Evolutionary conservation across 2,113 vertebrate genomes (phyloP).

Genomic region (Sciurus niger): DNA sequence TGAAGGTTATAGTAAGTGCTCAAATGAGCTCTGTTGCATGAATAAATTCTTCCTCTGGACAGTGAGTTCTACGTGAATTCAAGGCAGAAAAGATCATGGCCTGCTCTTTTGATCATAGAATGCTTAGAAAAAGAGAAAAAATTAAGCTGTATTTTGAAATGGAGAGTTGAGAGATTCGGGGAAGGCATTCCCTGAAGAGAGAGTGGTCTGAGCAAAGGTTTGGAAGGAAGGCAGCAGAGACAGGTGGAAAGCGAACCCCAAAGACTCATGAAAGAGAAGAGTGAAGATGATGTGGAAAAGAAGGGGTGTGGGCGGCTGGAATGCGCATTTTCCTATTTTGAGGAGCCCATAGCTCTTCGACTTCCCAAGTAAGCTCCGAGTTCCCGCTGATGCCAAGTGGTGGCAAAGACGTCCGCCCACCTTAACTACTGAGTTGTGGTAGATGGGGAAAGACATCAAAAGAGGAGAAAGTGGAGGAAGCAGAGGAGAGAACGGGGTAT

Average conservation of each 20-base stretch:
- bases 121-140: background rate
- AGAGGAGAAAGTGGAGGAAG: background rate
- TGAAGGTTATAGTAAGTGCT: background rate
- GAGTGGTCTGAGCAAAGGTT: background rate
- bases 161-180: background rate
- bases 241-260: background rate
- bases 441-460: background rate
- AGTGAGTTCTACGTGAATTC: background rate
- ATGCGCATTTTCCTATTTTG: accelerated
- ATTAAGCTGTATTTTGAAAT: constrained; percentile 13
- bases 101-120: constrained; percentile 26
- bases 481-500: background rate
- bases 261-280: background rate
- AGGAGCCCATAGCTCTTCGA: background rate
- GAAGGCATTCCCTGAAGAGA: background rate
- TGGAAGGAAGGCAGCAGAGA: background rate
- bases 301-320: accelerated
- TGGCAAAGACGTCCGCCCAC: background rate
- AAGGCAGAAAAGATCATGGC: background rate
- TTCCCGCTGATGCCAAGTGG: background rate
- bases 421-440: background rate
- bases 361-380: background rate
- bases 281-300: background rate
- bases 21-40: background rate
- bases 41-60: background rate